These are phyloP conservation scores for Horisme vitalbata DNA, from an alignment of 2,888 invertebrate species.

Conservation along the genomic window DNA sequence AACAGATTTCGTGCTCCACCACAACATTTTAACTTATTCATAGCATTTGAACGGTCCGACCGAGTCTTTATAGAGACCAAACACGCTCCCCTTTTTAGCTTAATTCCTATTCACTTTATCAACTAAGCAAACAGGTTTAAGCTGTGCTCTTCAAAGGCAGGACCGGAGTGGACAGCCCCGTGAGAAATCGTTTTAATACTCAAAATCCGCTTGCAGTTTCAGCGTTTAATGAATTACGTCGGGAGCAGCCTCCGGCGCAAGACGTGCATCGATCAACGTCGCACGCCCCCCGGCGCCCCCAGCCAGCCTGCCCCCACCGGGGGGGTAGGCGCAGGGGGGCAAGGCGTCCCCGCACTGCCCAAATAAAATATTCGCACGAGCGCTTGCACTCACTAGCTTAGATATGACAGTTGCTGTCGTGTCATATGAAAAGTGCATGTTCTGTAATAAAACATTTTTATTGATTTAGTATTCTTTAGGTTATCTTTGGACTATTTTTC, in stretches of 20 bases:
- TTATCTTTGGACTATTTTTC: neutral
- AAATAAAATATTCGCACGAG: slow-evolving; percentile 78
- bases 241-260: slow-evolving; percentile 84
- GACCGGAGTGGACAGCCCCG: slow-evolving; percentile 72
- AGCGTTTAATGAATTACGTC: slow-evolving; percentile 83
- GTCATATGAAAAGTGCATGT: slow-evolving; percentile 41
- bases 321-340: slow-evolving; percentile 65
- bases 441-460: slow-evolving; percentile 12
- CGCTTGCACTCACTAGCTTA: slow-evolving; percentile 59
- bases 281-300: slow-evolving; percentile 50
- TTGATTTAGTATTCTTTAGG: slow-evolving; percentile 5
- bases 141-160: slow-evolving; percentile 59
- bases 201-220: slow-evolving; percentile 82
- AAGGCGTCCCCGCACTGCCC: slow-evolving; percentile 68
- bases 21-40: slow-evolving; percentile 46
- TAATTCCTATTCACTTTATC: slow-evolving; percentile 67
- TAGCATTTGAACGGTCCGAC: slow-evolving; percentile 36
- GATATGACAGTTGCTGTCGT: slow-evolving; percentile 61
- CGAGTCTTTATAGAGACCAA: slow-evolving; percentile 37
- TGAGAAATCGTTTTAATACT: slow-evolving; percentile 82
- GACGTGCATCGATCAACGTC: slow-evolving; percentile 86
- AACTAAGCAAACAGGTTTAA: slow-evolving; percentile 60
- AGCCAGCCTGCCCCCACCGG: slow-evolving; percentile 4
- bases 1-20: slow-evolving; percentile 39
- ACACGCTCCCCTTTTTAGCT: slow-evolving; percentile 50